These are phyloP conservation scores for Larimichthys polyactis DNA, from an alignment of 2,113 vertebrate species.

Conservation along the genomic window DNA sequence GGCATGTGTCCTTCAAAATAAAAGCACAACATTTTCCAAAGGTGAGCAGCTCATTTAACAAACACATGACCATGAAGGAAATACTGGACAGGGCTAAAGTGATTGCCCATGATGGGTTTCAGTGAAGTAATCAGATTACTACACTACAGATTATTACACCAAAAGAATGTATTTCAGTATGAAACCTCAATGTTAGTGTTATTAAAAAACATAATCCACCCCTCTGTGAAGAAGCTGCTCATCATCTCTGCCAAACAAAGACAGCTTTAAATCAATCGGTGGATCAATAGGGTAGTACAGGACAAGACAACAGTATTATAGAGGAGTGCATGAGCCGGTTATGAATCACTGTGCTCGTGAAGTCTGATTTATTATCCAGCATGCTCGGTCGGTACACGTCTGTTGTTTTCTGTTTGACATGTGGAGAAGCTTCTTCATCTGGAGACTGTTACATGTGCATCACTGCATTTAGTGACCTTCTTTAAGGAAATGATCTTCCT, in stretches of 20 bases:
- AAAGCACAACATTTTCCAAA: slow-evolving; percentile 1
- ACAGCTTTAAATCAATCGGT: background rate
- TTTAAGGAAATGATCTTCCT: background rate
- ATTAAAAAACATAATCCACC: background rate
- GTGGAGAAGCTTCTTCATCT: too few species aligned
- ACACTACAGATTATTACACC: background rate
- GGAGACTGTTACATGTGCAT: background rate
- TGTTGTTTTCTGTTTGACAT: background rate
- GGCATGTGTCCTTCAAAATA: slow-evolving; percentile 33
- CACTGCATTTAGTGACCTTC: background rate
- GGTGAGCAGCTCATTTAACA: background rate
- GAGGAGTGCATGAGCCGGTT: background rate
- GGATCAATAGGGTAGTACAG: background rate
- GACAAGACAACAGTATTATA: too few species aligned
- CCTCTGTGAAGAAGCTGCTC: too few species aligned
- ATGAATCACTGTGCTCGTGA: background rate
- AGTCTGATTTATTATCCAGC: background rate
- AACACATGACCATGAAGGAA: background rate
- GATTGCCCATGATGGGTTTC: background rate
- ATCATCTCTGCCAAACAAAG: background rate
- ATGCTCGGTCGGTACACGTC: too few species aligned
- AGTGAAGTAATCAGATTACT: background rate
- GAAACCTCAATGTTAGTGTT: background rate
- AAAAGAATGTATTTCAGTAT: background rate
- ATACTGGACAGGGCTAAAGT: background rate